These are phyloP conservation scores for Marmota flaviventris DNA, from an alignment of 2,113 vertebrate genomes.

Conservation along the genomic window DNA sequence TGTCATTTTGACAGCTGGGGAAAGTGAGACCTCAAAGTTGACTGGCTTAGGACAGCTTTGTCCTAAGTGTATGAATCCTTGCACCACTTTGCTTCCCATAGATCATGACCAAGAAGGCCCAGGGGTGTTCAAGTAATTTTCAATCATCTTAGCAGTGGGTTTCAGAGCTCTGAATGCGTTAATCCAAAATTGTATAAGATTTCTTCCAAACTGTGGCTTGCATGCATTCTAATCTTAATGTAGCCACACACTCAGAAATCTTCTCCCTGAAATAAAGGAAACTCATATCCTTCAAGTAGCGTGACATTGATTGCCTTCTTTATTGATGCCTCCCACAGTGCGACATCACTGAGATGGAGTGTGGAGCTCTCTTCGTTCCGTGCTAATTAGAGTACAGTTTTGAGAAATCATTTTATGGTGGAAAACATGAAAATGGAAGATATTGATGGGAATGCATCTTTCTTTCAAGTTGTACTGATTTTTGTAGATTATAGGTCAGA, in stretches of 20 bases:
- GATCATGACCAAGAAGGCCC: neutral
- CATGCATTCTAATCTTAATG: slow-evolving; percentile 13
- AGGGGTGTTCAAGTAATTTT: neutral
- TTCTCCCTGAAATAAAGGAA: slow-evolving; percentile 20
- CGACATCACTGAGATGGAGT: neutral
- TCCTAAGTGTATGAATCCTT: neutral
- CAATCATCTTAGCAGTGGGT: neutral
- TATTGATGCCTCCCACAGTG: slow-evolving; percentile 41
- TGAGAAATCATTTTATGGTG: slow-evolving; percentile 60
- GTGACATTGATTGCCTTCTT: slow-evolving; percentile 7
- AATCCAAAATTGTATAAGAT: neutral
- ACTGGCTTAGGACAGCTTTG: neutral
- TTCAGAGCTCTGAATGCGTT: neutral
- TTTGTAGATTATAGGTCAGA: neutral
- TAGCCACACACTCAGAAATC: neutral
- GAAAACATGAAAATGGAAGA: slow-evolving; percentile 28
- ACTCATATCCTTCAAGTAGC: slow-evolving; percentile 34
- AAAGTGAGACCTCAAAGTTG: neutral
- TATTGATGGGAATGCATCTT: neutral
- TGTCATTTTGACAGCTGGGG: neutral
- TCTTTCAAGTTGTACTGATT: neutral
- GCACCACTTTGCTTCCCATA: neutral
- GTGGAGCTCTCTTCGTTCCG: neutral
- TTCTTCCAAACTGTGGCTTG: slow-evolving; percentile 22
- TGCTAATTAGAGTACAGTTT: slow-evolving; percentile 52